These are phyloP conservation scores for Morpho helenor DNA, from an alignment of 2,888 invertebrate genomes.

Conservation along the genomic window DNA sequence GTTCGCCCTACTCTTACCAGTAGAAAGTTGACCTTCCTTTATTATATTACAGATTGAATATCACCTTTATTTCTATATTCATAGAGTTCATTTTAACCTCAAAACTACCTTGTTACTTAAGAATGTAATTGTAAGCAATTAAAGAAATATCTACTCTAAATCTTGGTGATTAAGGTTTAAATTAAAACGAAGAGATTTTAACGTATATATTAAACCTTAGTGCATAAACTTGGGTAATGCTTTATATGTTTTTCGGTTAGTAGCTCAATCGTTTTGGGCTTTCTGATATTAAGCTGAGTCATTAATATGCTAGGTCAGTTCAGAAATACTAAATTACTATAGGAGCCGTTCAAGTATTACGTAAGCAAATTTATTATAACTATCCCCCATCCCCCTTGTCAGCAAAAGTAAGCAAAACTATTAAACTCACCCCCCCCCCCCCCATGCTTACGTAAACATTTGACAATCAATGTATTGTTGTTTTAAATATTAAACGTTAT, in stretches of 20 bases:
- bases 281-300: slow-evolving; percentile 25
- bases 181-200: slow-evolving; percentile 19
- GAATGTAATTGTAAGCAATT: background rate
- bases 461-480: no score
- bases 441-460: no score
- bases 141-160: background rate
- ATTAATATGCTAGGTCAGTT: slow-evolving; percentile 22
- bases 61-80: background rate
- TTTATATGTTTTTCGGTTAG: slow-evolving; percentile 58
- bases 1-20: slow-evolving; percentile 33
- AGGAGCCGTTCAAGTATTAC: no score
- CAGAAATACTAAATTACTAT: background rate
- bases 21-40: slow-evolving; percentile 39
- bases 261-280: slow-evolving; percentile 37
- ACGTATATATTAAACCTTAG: slow-evolving; percentile 33
- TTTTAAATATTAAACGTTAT: no score
- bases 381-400: no score
- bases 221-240: slow-evolving; percentile 48
- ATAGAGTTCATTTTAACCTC: slow-evolving; percentile 10
- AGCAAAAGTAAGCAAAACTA: no score
- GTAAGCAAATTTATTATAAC: no score
- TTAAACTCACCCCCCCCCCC: no score
- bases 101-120: background rate
- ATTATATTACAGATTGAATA: slow-evolving; percentile 4
- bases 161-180: slow-evolving; percentile 3